Base-by-base conservation (phyloP, 2,113 vertebrate genomes). In the Ceyx margarethae region DNA sequence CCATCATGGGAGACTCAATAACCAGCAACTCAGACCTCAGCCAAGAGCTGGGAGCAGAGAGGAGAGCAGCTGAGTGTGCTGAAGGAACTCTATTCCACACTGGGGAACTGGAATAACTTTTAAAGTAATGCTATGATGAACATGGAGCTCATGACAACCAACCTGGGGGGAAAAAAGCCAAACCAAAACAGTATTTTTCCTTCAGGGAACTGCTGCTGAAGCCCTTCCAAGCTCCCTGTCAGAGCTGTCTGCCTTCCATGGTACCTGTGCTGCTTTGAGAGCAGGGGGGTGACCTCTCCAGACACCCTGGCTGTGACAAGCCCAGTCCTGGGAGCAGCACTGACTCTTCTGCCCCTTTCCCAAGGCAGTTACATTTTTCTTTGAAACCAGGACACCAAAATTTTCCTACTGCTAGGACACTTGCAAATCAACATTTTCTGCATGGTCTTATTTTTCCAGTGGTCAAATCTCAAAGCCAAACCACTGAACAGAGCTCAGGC, bases 271-370 rank as follows among this genome's bases (percentile, higher is more conserved):
- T 37, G 33, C 80, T 23, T 1, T 0, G 13, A 15, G 20, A 9
- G 46, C 37, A 21, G 54, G 7, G 2, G 46, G 17, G n/a, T 3
- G 4, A 28, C 40, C 18, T 25, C 29, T 22, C 10, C 22, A 43
- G 20, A n/a, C n/a, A 2, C 42, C 53, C 43, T 6, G 1, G n/a
- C 48, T 31, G 3, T 2, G 26, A 40, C 3, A 2, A 51, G 72
- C 81, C 71, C 5, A 0, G 22, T 2, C 31, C 29, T 3, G 4
- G 7, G 20, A 64, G 50, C 62, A 72, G 13, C 15, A 3, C 53
- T 18, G 72, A 18, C 17, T 1, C 13, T 18, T 22, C 28, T 19
- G 26, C 23, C 60, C 5, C 7, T 37, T 51, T 31, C 60, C 37
- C 37, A 37, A n/a, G 45, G 75, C 2, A 9, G 58, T 33, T 35